A percentile compares a stretch with the other conserved stretches of the same genome.
Conservation (phyloP, 2,888 invertebrate genomes). For the Theretra japonica region DNA sequence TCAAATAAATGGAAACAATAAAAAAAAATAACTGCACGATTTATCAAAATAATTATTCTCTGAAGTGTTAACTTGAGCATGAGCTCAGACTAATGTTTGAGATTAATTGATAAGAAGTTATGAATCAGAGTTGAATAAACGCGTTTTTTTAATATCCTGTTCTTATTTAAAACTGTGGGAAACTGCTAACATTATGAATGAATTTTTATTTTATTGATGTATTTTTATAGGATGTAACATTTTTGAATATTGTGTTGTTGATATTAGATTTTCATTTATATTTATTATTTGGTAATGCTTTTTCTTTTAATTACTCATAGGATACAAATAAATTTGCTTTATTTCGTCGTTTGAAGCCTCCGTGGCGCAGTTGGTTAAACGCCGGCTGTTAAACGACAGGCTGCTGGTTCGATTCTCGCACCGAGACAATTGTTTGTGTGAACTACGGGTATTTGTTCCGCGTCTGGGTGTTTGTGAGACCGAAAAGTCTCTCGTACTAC, state of each 20-base stretch:
- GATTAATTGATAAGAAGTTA: conserved; percentile 2
- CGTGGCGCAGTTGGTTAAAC: too few relatives aligned
- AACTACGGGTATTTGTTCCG: too few relatives aligned
- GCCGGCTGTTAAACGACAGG: too few relatives aligned
- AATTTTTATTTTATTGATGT: background rate
- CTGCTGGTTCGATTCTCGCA: too few relatives aligned
- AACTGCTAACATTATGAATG: background rate
- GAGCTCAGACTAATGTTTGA: background rate
- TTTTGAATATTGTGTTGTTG: background rate
- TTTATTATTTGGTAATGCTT: too few relatives aligned
- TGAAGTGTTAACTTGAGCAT: background rate
- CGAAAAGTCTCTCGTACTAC: too few relatives aligned
- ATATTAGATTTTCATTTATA: too few relatives aligned
- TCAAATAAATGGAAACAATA: background rate
- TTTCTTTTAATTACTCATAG: too few relatives aligned
- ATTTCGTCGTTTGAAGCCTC: too few relatives aligned
- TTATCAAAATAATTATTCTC: background rate
- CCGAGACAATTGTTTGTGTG: too few relatives aligned
- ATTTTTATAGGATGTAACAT: background rate
- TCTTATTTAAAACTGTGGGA: conserved; percentile 12
- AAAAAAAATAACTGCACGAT: background rate
- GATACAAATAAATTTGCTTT: too few relatives aligned
- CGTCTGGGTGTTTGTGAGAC: too few relatives aligned
- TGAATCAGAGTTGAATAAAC: background rate
- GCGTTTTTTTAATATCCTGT: background rate